These are phyloP conservation scores for Apis dorsata DNA, from an alignment of 1,140 invertebrate species.

Conservation along the genomic window DNA sequence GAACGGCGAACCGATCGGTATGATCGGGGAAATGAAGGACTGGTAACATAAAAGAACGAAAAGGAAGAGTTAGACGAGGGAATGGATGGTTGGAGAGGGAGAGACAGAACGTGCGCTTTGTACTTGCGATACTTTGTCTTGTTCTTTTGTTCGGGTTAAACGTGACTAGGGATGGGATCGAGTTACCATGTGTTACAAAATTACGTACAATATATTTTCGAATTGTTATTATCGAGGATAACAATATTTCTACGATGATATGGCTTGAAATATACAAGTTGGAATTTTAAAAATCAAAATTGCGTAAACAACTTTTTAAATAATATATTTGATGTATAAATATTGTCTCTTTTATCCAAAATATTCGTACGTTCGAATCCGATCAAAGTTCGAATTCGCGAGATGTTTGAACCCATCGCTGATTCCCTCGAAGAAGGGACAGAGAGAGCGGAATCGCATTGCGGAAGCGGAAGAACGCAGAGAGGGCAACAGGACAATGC, in stretches of 20 bases:
- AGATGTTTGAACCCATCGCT: too few relatives aligned
- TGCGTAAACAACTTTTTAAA: too few relatives aligned
- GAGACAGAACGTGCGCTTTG: conserved; percentile 43
- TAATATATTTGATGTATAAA: too few relatives aligned
- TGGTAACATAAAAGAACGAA: conserved; percentile 16
- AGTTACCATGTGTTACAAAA: too few relatives aligned
- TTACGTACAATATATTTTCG: too few relatives aligned
- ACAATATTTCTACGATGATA: too few relatives aligned
- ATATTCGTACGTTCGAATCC: too few relatives aligned
- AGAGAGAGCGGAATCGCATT: background rate
- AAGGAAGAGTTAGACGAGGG: conserved; percentile 9
- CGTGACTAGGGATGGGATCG: background rate
- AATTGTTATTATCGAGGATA: too few relatives aligned
- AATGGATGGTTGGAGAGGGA: background rate
- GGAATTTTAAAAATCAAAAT: too few relatives aligned
- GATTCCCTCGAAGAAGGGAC: background rate
- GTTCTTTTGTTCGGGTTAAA: conserved; percentile 52
- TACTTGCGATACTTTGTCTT: conserved; percentile 17
- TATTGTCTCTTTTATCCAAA: too few relatives aligned
- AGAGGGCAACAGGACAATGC: conserved; percentile 4
- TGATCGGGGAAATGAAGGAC: background rate
- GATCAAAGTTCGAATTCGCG: too few relatives aligned
- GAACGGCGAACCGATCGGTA: background rate
- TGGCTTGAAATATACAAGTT: too few relatives aligned
- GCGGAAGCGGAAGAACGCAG: conserved; percentile 37